Conservation (phyloP, 2,797 vertebrate species). For the Hippopotamyrus pictus region DNA sequence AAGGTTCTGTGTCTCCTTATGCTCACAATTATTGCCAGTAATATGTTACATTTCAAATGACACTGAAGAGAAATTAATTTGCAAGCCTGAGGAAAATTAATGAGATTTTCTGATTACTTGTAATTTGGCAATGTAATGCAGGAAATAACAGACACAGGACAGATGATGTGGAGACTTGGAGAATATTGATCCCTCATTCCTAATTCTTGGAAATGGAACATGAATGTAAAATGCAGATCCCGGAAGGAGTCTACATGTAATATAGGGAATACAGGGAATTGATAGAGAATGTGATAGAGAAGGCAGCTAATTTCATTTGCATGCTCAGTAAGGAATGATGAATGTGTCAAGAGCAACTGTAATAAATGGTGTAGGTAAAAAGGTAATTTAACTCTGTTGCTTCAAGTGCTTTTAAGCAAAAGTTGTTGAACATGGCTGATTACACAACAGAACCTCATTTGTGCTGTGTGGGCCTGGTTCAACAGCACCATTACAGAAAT, state of each 20-base stretch:
- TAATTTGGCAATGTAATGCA: neutral
- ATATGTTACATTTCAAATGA: neutral
- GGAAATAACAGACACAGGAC: neutral
- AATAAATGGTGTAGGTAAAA: neutral
- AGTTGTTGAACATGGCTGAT: constrained; percentile 9
- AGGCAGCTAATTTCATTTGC: neutral
- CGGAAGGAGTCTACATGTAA: neutral
- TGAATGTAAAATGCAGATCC: neutral
- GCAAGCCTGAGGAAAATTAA: neutral
- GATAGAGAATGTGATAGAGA: neutral
- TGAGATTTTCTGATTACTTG: neutral
- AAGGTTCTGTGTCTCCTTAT: neutral
- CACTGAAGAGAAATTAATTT: constrained; percentile 3
- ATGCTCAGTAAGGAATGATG: neutral
- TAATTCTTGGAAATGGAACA: neutral
- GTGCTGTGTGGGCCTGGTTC: constrained; percentile 4
- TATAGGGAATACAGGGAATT: neutral
- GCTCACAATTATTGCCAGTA: neutral
- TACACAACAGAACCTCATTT: constrained; percentile 16
- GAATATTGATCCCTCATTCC: neutral
- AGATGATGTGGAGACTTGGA: neutral
- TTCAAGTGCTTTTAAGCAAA: constrained; percentile 16
- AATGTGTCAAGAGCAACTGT: neutral
- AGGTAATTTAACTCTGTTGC: neutral
- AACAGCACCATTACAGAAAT: constrained; percentile 15